Conservation (phyloP, 2,113 vertebrate species). For the Brevimyrus niger region DNA sequence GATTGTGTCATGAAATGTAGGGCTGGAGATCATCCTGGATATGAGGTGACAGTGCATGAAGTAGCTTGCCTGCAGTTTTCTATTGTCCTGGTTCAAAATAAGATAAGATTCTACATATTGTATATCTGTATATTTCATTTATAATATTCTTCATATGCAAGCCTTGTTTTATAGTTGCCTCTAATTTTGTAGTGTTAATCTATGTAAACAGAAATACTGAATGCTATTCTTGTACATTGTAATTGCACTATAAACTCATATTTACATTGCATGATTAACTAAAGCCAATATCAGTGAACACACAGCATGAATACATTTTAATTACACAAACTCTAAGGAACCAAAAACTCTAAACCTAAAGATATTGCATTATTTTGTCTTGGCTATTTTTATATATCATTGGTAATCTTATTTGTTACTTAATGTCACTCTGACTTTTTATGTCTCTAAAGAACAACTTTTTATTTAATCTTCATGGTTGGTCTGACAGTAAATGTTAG, state of each 20-base stretch:
- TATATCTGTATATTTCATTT: background rate
- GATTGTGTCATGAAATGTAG: background rate
- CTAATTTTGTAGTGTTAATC: background rate
- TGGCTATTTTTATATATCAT: background rate
- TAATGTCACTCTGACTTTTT: background rate
- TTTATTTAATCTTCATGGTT: background rate
- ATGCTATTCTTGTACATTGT: background rate
- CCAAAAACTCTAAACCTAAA: background rate
- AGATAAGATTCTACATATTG: background rate
- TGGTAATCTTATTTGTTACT: background rate
- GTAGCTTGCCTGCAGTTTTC: background rate
- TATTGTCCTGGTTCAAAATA: background rate
- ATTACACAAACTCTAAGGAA: background rate
- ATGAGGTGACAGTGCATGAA: background rate
- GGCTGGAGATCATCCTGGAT: background rate
- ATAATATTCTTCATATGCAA: background rate
- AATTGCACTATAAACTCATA: background rate
- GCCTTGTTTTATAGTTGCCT: background rate
- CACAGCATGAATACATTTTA: background rate
- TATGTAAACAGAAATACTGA: background rate
- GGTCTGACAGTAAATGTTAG: background rate
- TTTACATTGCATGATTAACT: background rate
- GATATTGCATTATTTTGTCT: background rate
- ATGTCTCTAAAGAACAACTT: background rate
- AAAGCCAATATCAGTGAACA: background rate